These are phyloP conservation scores for Ellobius talpinus DNA, from an alignment of 2,113 vertebrate species.

Conservation along the genomic window DNA sequence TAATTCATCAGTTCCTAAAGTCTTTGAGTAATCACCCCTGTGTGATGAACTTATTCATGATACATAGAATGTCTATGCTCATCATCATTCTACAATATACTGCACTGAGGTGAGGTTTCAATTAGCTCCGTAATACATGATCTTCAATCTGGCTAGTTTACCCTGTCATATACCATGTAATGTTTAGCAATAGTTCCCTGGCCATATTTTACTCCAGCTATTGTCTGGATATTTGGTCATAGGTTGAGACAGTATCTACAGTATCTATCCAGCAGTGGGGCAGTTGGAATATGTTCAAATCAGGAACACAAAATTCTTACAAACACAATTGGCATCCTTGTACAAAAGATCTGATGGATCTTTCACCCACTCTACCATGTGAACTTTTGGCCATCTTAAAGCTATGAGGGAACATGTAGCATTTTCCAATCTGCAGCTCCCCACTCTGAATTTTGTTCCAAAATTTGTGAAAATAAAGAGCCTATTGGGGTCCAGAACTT, in stretches of 20 bases:
- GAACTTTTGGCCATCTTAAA: neutral
- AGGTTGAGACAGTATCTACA: neutral
- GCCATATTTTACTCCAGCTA: neutral
- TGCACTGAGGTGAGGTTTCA: neutral
- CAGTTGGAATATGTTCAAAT: neutral
- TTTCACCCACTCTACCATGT: neutral
- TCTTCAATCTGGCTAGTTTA: neutral
- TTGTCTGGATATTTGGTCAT: neutral
- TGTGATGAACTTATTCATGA: neutral
- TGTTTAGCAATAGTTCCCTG: neutral
- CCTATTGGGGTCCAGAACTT: neutral
- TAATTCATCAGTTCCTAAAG: neutral
- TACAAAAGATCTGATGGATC: neutral
- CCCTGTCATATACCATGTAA: neutral
- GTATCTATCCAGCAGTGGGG: neutral
- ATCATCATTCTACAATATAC: neutral
- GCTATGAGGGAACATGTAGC: no score
- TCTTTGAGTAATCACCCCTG: conserved; percentile 28
- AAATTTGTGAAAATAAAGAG: neutral
- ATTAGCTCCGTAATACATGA: neutral
- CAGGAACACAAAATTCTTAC: neutral
- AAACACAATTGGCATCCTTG: neutral
- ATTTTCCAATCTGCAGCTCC: fast-evolving
- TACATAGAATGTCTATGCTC: neutral
- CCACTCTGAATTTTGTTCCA: neutral